Evolutionary conservation across 2,888 invertebrate species (phyloP), one percentile per base, ranked within the genome.

Genomic region (Yponomeuta malinellus): DNA sequence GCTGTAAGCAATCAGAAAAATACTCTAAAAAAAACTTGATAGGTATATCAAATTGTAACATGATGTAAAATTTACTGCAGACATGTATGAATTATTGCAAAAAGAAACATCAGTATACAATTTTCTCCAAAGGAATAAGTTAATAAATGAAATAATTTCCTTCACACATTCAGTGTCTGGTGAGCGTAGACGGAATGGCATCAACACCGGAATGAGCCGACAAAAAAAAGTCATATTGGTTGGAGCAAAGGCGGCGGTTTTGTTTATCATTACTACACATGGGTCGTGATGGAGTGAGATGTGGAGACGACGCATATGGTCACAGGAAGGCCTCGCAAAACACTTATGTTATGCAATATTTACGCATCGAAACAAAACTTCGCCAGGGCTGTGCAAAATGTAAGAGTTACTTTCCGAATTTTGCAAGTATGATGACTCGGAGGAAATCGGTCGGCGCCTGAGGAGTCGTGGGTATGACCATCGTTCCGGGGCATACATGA

Each of bases 301-400:
- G n/a, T 59, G 77, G 86, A 83, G 85, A 84, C 73, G 81, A 83
- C 86, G 80, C 89, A 90, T 82, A 86, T 89, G 91, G 90, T 83
- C 82, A 78, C 83, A 83, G 85, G 86, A 88, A 86, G 83, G 81
- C 77, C 81, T 83, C 81, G 85, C 83, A 80, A 83, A 86, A 87
- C 85, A 86, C 78, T 84, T 82, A 78, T 80, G 81, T 84, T 89
- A 85, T 88, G 87, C 89, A 89, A 91, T 88, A 82, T 83, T 83
- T 82, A 72, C 82, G 89, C 68, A 48, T 12, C 15, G 29, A 23
- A 68, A 29, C 9, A n/a, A 68, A 52, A 29, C 2, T 59, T 23
- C 23, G 68, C 2, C 48, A 68, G 90, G 90, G 90, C 73, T 90
- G 84, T n/a, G 78, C 74, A 77, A 6, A 31, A 43, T 63, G 5